Percentiles rank a stretch among this genome's conserved stretches.
Conservation (phyloP, 1,140 invertebrate genomes). For the roundworm (Caenorhabditis elegans) region WBcel235 BX284602.5:9000001-9000500, state of each 20-base stretch:
- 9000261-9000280: too few relatives aligned
- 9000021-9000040: background rate
- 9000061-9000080: background rate
- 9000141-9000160: background rate
- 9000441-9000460: too few relatives aligned
- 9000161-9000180: conserved; percentile 2
- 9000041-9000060: conserved; percentile 3
- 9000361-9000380: background rate
- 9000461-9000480: too few relatives aligned
- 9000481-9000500: background rate
- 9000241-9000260: background rate
- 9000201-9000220: conserved; percentile 11
- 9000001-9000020: background rate
- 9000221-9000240: background rate
- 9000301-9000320: background rate
- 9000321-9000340: background rate
- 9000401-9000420: too few relatives aligned
- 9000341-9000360: background rate
- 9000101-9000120: background rate
- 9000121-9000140: background rate
- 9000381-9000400: background rate
- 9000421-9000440: background rate
- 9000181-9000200: background rate
- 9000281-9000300: background rate
- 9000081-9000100: background rate